Evolutionary conservation across 2,113 vertebrate genomes (phyloP).

Genomic region (Pedionomus torquatus): DNA sequence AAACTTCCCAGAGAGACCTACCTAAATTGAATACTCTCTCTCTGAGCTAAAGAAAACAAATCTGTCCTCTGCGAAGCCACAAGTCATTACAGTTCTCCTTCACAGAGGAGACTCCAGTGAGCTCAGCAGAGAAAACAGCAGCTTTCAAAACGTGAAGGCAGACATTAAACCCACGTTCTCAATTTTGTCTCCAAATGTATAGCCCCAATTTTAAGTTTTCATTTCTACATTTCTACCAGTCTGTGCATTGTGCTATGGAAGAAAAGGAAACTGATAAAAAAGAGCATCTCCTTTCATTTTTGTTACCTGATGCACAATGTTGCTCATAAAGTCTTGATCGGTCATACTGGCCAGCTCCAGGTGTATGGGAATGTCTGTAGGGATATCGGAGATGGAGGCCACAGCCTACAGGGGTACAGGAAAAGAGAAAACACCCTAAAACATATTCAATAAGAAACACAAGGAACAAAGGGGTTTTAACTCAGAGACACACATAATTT

Average conservation of each 20-base stretch:
- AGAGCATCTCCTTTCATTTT: background rate
- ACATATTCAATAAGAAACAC: background rate
- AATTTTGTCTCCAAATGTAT: background rate
- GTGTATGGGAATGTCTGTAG: constrained; percentile 87
- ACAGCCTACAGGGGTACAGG: constrained; percentile 78
- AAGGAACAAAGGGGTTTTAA: background rate
- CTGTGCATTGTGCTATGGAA: background rate
- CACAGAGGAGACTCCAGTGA: background rate
- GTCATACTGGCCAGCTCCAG: constrained; percentile 98
- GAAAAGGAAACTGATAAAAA: background rate
- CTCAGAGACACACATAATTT: background rate
- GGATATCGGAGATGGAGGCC: constrained; percentile 85
- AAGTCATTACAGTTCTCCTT: background rate
- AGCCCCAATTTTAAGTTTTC: background rate
- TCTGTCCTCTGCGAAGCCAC: background rate
- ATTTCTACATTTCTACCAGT: background rate
- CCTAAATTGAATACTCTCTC: background rate
- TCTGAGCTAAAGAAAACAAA: background rate
- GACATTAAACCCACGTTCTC: background rate
- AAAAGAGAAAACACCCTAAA: background rate
- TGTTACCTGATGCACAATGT: constrained; percentile 91
- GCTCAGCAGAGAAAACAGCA: background rate
- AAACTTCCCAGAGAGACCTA: background rate
- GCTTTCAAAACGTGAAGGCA: background rate
- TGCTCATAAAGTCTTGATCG: constrained; percentile 90